phyloP scores from a whole-genome alignment of 2,797 vertebrate species.

The Gymnothorax reevesii region DNA sequence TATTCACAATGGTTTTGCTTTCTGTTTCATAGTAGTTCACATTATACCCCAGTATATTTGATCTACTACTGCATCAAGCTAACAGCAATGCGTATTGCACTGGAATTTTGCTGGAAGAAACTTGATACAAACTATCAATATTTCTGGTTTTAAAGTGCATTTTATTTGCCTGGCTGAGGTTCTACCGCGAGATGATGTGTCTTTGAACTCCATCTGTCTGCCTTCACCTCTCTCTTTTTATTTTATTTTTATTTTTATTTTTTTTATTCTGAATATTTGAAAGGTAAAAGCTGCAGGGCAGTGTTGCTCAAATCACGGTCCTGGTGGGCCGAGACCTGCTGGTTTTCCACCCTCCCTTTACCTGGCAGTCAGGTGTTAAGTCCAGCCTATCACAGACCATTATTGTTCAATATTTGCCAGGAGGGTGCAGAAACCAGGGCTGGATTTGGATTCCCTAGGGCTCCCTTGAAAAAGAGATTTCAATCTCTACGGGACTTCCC shows the following conservation, averaged over 20 bases:
- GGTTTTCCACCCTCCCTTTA: no score
- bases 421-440: no score
- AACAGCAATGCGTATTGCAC: not conserved
- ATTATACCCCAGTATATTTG: not conserved
- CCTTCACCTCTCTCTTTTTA: not conserved
- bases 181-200: not conserved
- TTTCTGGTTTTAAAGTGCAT: not conserved
- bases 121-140: not conserved
- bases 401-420: no score
- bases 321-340: no score
- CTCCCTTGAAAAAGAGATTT: no score
- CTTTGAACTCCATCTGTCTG: not conserved
- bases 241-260: not conserved
- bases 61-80: not conserved
- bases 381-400: no score
- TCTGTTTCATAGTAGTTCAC: not conserved
- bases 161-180: not conserved
- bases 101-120: not conserved
- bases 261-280: no score
- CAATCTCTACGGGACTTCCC: no score
- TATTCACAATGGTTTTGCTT: not conserved
- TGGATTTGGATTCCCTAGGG: no score
- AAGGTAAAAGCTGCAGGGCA: not conserved
- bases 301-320: no score
- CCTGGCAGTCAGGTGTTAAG: no score